Evolutionary conservation across 2,888 invertebrate species (phyloP), one percentile per base, ranked within the genome.

Genomic region (Shargacucullia verbasci): DNA sequence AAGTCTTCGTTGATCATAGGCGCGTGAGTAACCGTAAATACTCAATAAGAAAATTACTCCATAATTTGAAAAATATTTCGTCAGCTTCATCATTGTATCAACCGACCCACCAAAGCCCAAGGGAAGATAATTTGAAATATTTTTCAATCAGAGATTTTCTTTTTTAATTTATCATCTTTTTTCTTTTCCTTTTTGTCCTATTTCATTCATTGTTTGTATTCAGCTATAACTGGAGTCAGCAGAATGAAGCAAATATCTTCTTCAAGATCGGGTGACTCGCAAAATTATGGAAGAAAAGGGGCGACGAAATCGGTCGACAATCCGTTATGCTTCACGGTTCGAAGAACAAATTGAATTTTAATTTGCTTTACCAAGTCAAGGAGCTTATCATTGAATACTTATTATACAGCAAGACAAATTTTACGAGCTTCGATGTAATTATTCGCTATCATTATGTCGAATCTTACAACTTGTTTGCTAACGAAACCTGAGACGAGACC

Each of bases 271-370:
- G 81, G 84, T 82, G 85, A 88, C 82, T 88, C 83, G 85, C 83
- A 82, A 89, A 90, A 90, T 90, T 87, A 89, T 90, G 84, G 86
- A 86, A 87, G 88, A 88, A 88, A 88, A 85, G 89, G 88, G 88
- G 87, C 86, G 87, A 88, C 86, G 83, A 87, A 91, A 88, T 87
- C 89, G 84, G 86, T 84, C 82, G 86, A 89, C 90, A 91, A 91
- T 91, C 91, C 88, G 89, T 86, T 89, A 87, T 89, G 89, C 89
- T 91, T 91, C 90, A 91, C 88, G 88, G 91, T 87, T 88, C 86
- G 83, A 86, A 79, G 84, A 88, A 88, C 90, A 91, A 91, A 92
- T 92, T 92, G 92, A 91, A 92, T 91, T 92, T 91, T 92, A 92
- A 92, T 91, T 90, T 90, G 89, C 88, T 89, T 88, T 86, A 85